Evolutionary conservation across 1,140 invertebrate genomes (phyloP).

Genomic region (Goniozus legneri): DNA sequence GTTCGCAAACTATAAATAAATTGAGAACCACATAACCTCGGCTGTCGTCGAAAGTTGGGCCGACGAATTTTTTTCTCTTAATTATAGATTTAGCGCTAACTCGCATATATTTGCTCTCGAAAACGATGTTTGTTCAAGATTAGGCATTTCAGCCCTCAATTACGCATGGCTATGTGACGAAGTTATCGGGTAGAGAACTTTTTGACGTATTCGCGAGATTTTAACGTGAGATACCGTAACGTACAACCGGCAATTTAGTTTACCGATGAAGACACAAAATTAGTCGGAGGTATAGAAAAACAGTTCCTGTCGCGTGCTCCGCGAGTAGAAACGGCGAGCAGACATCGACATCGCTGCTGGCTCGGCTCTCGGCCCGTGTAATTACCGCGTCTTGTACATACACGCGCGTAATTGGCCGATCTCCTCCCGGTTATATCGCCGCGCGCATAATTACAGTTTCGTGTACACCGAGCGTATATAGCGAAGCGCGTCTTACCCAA

Average conservation of each 20-base stretch:
- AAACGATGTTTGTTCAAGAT: too few species aligned
- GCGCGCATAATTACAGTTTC: background rate
- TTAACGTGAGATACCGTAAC: background rate
- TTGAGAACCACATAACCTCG: too few species aligned
- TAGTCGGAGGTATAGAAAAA: background rate
- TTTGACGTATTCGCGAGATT: background rate
- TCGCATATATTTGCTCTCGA: too few species aligned
- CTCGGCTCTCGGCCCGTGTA: too few species aligned
- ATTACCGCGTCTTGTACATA: conserved; percentile 11
- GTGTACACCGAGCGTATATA: background rate
- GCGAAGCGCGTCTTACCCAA: background rate
- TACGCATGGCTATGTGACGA: too few species aligned
- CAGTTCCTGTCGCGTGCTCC: background rate
- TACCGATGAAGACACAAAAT: background rate
- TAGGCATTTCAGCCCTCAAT: too few species aligned
- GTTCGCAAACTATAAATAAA: too few species aligned
- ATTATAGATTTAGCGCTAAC: too few species aligned
- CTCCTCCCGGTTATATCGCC: background rate
- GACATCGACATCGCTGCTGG: background rate
- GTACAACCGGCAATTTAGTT: background rate
- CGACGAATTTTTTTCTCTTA: too few species aligned
- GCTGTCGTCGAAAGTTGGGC: too few species aligned
- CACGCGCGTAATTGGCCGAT: background rate
- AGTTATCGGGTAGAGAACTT: background rate
- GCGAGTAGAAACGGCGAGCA: too few species aligned